Evolutionary conservation across 1,140 invertebrate genomes (phyloP).

Genomic region (Telenomus remus): DNA sequence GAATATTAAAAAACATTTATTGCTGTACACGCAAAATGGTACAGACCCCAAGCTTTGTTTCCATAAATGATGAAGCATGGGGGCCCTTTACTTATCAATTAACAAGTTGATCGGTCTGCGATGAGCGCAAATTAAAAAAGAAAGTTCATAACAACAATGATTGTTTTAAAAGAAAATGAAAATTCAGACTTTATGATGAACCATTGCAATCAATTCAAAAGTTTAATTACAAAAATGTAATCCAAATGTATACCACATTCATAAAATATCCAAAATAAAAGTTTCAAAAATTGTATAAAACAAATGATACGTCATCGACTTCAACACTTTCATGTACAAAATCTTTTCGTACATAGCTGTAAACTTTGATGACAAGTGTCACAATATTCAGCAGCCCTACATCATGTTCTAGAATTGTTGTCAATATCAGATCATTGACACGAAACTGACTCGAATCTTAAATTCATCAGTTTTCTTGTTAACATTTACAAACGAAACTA

Average conservation of each 20-base stretch:
- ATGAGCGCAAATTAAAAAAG: too few species aligned
- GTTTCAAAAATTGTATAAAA: not conserved
- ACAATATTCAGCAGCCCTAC: too few species aligned
- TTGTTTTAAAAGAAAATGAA: not conserved
- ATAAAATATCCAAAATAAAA: not conserved
- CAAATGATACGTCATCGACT: too few species aligned
- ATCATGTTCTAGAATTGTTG: too few species aligned
- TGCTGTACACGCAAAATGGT: constrained; percentile 33
- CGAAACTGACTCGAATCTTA: too few species aligned
- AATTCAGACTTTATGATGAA: not conserved
- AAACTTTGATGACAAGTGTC: too few species aligned
- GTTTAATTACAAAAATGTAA: not conserved
- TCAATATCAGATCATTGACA: too few species aligned
- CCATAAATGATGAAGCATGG: not conserved
- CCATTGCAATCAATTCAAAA: not conserved
- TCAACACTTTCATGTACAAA: too few species aligned
- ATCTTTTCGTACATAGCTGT: too few species aligned
- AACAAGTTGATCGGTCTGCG: constrained; percentile 4
- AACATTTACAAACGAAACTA: too few species aligned
- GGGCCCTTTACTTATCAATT: constrained; percentile 4
- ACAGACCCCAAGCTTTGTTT: constrained; percentile 13
- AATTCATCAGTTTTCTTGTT: too few species aligned
- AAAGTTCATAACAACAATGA: not conserved
- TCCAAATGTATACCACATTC: not conserved
- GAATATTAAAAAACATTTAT: constrained; percentile 29